phyloP scores from a whole-genome alignment of 2,888 invertebrate genomes.

The Zootermopsis nevadensis region DNA sequence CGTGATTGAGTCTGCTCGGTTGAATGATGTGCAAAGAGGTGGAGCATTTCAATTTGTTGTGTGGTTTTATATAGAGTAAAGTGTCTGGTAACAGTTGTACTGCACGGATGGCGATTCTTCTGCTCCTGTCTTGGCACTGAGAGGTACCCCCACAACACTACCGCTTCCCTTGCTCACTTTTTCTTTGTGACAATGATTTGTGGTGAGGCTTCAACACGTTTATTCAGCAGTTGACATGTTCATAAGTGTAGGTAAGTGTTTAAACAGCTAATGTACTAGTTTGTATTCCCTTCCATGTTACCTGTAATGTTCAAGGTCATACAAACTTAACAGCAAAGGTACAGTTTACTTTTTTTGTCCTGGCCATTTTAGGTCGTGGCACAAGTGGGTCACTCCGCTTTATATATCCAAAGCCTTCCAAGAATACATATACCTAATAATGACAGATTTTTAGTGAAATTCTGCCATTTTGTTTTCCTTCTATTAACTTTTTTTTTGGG shows the following conservation, averaged over 20 bases:
- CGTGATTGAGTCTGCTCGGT: no score
- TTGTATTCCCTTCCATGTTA: slow-evolving; percentile 5
- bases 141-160: no score
- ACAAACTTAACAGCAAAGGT: neutral
- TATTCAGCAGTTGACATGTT: neutral
- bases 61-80: no score
- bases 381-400: neutral
- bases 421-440: neutral
- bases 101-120: no score
- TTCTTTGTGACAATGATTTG: no score
- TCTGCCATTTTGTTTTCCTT: neutral
- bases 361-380: slow-evolving; percentile 3
- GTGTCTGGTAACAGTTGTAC: no score
- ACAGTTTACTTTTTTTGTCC: neutral
- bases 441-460: neutral
- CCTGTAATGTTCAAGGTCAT: neutral
- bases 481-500: neutral
- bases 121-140: no score
- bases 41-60: no score
- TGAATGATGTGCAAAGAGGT: no score
- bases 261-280: neutral
- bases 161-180: no score
- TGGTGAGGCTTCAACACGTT: no score
- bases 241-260: neutral
- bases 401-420: slow-evolving; percentile 6